phyloP scores from a whole-genome alignment of 2,888 invertebrate species.

The Antheraea yamamai region DNA sequence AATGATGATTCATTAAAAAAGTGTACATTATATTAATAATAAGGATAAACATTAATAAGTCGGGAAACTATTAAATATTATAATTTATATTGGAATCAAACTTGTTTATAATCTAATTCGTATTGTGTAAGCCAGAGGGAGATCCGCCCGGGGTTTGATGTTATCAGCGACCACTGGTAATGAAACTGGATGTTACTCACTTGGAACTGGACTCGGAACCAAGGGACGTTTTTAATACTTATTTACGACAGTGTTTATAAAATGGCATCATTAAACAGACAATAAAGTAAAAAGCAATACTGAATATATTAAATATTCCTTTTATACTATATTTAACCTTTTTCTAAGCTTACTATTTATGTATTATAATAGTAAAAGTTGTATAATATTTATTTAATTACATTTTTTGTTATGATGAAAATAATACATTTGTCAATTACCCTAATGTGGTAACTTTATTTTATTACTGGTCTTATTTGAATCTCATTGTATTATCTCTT shows the following conservation, averaged over 20 bases:
- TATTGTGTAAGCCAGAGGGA: constrained; percentile 48
- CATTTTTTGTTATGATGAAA: too few species aligned
- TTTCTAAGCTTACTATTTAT: too few species aligned
- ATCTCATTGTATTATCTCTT: too few species aligned
- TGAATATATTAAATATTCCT: background rate
- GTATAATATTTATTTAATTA: too few species aligned
- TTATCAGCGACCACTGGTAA: constrained; percentile 67
- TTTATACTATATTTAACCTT: background rate
- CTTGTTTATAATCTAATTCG: constrained; percentile 44
- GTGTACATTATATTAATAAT: too few species aligned
- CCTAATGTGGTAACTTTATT: too few species aligned
- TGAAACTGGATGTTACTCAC: constrained; percentile 68
- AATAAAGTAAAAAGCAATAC: constrained; percentile 21
- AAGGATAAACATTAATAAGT: background rate
- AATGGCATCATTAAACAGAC: constrained; percentile 29
- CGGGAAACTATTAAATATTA: background rate
- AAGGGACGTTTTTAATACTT: constrained; percentile 55
- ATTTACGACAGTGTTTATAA: constrained; percentile 42
- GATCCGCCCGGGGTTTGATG: constrained; percentile 59
- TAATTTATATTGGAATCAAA: constrained; percentile 1
- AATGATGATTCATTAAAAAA: background rate
- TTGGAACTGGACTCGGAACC: constrained; percentile 48
- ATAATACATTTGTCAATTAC: too few species aligned
- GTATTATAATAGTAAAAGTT: too few species aligned
- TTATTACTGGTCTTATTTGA: too few species aligned